Evolutionary conservation across 37 sponge, comb jelly and placozoan genomes (phyloP), one percentile per base, ranked within the genome.

Genomic region (Beroe ovata): DNA sequence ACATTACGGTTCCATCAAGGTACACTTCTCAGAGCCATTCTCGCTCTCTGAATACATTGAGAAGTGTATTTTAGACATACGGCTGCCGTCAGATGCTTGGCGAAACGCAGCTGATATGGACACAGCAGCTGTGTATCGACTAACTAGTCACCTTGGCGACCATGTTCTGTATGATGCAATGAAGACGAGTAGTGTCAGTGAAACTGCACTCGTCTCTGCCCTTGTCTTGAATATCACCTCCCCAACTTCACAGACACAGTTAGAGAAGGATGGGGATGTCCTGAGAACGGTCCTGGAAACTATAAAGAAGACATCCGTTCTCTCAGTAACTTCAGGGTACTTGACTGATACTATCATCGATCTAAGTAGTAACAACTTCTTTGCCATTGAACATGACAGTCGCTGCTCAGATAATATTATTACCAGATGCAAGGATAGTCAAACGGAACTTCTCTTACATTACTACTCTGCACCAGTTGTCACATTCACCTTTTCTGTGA

Each of bases 1-100:
- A 23, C 84, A 77, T 23, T 77, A 77, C 23, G 84, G 84, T 8
- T 77, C 84, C 8, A 40, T 77, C 4, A 20, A 35, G 8, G 84
- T 77, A 42, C 39, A 77, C 47, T 77, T 77, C 23, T 77, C 84
- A 26, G 84, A 77, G n/a, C 84, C 84, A 3, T 77, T 77, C 21
- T 42, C 54, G 4, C 33, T 77, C 4, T 42, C 23, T 22, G 84
- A 77, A 35, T 77, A 42, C 33, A 35, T 77, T 23, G 84, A 77
- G 20, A 39, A 77, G 28, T 21, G n/a, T 40, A 38, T 39, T n/a
- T 39, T 29, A 25, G 84, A 42, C 20, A 28, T 42, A 35, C 3
- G 84, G 41, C 16, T 66, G 30, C 35, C 69, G 2, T 32, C 69
- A 19, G 69, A 66, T 33, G 8, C 18, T 6, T 66, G 69, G 69